Evolutionary conservation across 2,888 invertebrate species (phyloP).

Genomic region (Fragum sueziense): DNA sequence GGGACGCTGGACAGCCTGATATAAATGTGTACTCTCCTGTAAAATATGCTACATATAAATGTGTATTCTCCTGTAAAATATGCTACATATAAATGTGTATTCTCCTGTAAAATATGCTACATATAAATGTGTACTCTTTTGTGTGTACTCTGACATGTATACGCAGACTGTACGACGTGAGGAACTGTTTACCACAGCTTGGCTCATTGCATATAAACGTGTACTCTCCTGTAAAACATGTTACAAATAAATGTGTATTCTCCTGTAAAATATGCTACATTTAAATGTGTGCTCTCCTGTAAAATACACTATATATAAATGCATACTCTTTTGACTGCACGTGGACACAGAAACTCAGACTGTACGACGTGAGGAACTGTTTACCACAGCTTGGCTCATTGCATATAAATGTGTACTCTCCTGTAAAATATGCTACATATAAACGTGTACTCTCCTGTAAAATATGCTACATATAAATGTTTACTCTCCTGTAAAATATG

Average conservation of each 20-base stretch:
- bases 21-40: too few species aligned
- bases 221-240: conserved; percentile 90
- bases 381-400: conserved; percentile 90
- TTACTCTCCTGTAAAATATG: not conserved
- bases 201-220: conserved; percentile 94
- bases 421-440: not conserved
- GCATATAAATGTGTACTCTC: conserved; percentile 83
- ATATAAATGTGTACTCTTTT: conserved; percentile 95
- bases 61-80: conserved; percentile 92
- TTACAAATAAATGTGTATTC: too few species aligned
- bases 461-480: not conserved
- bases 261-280: too few species aligned
- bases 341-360: too few species aligned
- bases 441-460: not conserved
- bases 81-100: conserved; percentile 98
- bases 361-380: conserved; percentile 86
- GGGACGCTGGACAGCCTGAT: too few species aligned
- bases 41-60: too few species aligned
- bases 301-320: not conserved
- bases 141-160: conserved; percentile 97
- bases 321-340: too few species aligned
- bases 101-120: conserved; percentile 92
- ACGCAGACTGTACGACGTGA: conserved; percentile 96
- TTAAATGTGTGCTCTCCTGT: not conserved
- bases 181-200: conserved; percentile 94